These are phyloP conservation scores for Myotis daubentonii DNA, from an alignment of 2,797 vertebrate genomes.

Conservation along the genomic window DNA sequence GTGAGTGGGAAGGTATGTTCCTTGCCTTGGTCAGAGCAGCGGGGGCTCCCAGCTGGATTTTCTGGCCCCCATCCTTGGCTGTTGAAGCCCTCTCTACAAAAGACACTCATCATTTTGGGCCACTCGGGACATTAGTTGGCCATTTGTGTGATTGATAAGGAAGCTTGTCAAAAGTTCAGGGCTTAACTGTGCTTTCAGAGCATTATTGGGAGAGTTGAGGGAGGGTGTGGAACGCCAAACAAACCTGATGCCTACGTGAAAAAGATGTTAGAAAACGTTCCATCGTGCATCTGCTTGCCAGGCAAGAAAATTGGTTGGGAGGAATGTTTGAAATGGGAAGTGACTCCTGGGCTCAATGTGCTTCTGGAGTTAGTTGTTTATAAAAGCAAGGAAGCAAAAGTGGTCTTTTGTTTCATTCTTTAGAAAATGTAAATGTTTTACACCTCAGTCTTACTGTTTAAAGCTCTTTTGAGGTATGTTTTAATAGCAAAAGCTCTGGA, in stretches of 20 bases:
- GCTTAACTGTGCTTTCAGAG: neutral
- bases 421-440: neutral
- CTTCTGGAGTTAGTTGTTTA: neutral
- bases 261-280: neutral
- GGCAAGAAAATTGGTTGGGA: neutral
- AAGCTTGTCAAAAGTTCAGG: neutral
- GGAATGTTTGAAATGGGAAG: neutral
- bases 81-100: neutral
- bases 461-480: neutral
- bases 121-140: constrained; percentile 33
- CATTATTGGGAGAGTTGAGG: neutral
- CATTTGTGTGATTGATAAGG: constrained; percentile 6
- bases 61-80: neutral
- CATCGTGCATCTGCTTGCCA: neutral
- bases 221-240: neutral
- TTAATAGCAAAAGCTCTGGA: neutral
- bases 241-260: neutral
- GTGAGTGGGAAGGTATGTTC: neutral
- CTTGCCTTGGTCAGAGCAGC: neutral
- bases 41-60: neutral
- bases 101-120: neutral
- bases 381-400: neutral
- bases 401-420: neutral
- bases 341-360: neutral
- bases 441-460: neutral